Percentiles rank a stretch among this genome's conserved stretches.
Conservation (phyloP, 2,113 vertebrate species). For the Sisor rabdophorus region DNA sequence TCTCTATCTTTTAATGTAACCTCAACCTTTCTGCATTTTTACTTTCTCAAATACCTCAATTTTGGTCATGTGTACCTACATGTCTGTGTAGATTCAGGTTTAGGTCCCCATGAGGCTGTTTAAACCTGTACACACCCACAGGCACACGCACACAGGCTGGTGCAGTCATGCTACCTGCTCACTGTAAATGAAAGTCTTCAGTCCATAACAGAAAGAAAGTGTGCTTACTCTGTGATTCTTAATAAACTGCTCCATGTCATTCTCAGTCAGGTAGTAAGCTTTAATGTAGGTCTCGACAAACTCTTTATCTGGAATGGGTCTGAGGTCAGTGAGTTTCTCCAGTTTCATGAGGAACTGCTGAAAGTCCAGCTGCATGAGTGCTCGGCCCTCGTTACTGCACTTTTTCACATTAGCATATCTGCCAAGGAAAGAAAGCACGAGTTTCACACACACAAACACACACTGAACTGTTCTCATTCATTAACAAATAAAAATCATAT, state of each 20-base stretch:
- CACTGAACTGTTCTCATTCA: not conserved
- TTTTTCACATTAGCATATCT: constrained; percentile 98
- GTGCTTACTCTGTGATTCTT: constrained; percentile 91
- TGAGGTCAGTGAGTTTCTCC: constrained; percentile 94
- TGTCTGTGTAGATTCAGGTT: too few species aligned
- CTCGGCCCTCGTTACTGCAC: constrained; percentile 96
- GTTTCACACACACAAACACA: constrained; percentile 25
- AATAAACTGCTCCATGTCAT: constrained; percentile 98
- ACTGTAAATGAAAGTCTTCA: not conserved
- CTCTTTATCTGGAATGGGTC: constrained; percentile 96
- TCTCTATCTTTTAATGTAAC: too few species aligned
- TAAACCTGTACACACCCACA: too few species aligned
- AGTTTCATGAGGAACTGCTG: constrained; percentile 98
- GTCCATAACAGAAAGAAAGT: not conserved
- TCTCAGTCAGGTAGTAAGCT: constrained; percentile 96
- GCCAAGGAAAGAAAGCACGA: constrained; percentile 30
- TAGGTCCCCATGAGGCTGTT: too few species aligned
- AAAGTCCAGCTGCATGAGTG: constrained; percentile 98
- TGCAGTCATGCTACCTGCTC: too few species aligned
- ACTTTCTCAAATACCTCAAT: too few species aligned
- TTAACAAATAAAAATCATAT: not conserved
- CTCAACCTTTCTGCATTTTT: too few species aligned
- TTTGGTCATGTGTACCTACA: too few species aligned
- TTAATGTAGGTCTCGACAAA: constrained; percentile 99
- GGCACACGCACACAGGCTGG: too few species aligned